phyloP scores from a whole-genome alignment of 2,888 invertebrate species.

The Eurois occulta region DNA sequence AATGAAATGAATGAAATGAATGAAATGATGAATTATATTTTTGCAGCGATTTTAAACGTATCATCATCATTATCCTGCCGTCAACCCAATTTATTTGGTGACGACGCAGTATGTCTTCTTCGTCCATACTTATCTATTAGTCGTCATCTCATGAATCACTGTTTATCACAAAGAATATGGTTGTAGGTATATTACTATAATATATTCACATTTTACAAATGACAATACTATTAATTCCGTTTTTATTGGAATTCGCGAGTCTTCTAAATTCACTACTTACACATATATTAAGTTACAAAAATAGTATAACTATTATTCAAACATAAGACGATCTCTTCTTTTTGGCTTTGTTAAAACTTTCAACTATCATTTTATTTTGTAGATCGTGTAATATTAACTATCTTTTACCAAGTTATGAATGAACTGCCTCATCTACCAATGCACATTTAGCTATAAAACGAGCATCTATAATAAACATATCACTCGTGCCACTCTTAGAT shows the following conservation, averaged over 20 bases:
- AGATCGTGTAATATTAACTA: background rate
- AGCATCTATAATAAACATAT: constrained; percentile 32
- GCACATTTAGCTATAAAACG: background rate
- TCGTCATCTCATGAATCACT: too few species aligned
- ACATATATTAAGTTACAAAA: too few species aligned
- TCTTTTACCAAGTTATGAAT: background rate
- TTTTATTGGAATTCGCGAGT: background rate
- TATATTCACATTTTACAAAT: background rate
- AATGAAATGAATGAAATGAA: too few species aligned
- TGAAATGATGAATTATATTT: too few species aligned
- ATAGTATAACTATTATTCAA: too few species aligned
- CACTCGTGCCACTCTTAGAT: constrained; percentile 33
- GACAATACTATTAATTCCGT: background rate
- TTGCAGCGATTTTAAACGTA: too few species aligned
- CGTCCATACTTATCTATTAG: too few species aligned
- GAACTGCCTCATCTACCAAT: background rate
- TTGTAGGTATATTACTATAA: background rate
- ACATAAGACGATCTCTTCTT: background rate
- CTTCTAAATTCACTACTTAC: background rate
- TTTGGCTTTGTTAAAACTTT: background rate
- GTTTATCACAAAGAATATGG: too few species aligned
- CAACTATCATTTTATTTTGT: background rate
- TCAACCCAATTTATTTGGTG: background rate
- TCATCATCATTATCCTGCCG: too few species aligned
- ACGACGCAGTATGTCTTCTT: background rate